These are phyloP conservation scores for Rhimphoctona megacephalus DNA, from an alignment of 2,888 invertebrate species.

Conservation along the genomic window DNA sequence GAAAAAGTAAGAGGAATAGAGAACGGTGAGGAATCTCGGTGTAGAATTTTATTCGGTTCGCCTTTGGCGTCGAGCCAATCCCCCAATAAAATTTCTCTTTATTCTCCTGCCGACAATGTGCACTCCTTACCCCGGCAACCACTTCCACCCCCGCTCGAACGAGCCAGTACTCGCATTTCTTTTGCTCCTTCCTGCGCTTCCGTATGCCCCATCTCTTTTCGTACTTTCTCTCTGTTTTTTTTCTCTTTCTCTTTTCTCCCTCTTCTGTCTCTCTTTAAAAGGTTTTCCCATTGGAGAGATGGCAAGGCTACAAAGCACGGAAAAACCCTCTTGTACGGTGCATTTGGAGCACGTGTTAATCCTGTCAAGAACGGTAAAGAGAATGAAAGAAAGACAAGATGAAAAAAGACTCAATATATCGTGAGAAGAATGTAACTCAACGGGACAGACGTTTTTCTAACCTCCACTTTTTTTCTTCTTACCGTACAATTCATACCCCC, in stretches of 20 bases:
- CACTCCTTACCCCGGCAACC: slow-evolving; percentile 34
- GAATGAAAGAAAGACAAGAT: slow-evolving; percentile 7
- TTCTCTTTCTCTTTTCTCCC: slow-evolving; percentile 4
- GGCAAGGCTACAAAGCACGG: slow-evolving; percentile 52
- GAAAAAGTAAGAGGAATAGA: slow-evolving; percentile 53
- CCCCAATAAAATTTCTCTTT: slow-evolving; percentile 78
- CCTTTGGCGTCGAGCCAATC: slow-evolving; percentile 77
- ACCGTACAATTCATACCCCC: slow-evolving; percentile 1
- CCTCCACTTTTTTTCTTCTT: background rate
- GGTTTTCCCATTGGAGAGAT: slow-evolving; percentile 60
- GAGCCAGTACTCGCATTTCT: slow-evolving; percentile 54
- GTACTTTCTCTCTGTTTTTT: background rate
- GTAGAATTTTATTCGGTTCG: slow-evolving; percentile 73
- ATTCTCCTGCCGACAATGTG: slow-evolving; percentile 76
- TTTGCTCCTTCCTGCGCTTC: slow-evolving; percentile 54
- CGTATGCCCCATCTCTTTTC: slow-evolving; percentile 52
- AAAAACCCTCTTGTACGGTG: slow-evolving; percentile 62
- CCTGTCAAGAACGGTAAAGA: slow-evolving; percentile 48
- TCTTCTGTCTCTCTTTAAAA: slow-evolving; percentile 41
- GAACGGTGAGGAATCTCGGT: slow-evolving; percentile 67
- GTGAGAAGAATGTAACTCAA: slow-evolving; percentile 57
- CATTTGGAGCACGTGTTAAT: slow-evolving; percentile 68
- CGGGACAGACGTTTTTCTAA: slow-evolving; percentile 47
- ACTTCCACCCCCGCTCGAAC: slow-evolving; percentile 36
- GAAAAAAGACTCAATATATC: slow-evolving; percentile 56